Base-by-base conservation (phyloP, 2,797 vertebrate species). In the Silurus lanzhouensis region DNA sequence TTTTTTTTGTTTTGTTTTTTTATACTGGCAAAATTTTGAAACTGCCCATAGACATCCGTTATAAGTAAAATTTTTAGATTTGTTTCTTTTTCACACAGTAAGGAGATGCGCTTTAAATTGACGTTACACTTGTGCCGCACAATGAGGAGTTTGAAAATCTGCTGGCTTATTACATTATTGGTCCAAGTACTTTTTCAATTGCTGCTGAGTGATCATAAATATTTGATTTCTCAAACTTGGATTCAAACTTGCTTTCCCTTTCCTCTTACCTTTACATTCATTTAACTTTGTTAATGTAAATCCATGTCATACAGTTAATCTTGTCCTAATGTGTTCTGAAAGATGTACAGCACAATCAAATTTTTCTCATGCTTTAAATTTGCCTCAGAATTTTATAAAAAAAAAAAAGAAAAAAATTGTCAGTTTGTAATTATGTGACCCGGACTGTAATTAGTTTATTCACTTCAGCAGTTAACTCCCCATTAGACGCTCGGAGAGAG, bases 251-350 rank as follows among this genome's bases (percentile, higher is more conserved):
- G 46, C 58, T 27, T 55, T 67, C 91, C 92, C 88, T 86, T 90
- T 22, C 92, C 88, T 81, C 91, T 14, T 94, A 52, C 48, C 38
- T 52, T 7, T 52, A 91, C 94, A 95, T 95, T 95, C 93, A 95
- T 95, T 94, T 92, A 93, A 93, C 93, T 95, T 95, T 96, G 94
- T 93, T 95, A 95, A 95, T 96, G 94, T 93, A 94, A 95, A 95
- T 94, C 93, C 94, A 93, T 94, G 94, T 95, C 92, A 95, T 95
- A 92, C 92, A 94, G 94, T 95, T 95, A 94, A 96, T 96, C 94
- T 95, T 93, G 90, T 91, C 88, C 93, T 95, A 95, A 96, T 96
- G 93, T 91, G 93, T 92, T 94, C 92, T 94, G 94, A 96, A 94
- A 92, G 93, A 95, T 95, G 93, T 93, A 94, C 94, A 92, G 91